Base-by-base conservation (phyloP, 2,797 vertebrate species). In the Eutrigla gurnardus region DNA sequence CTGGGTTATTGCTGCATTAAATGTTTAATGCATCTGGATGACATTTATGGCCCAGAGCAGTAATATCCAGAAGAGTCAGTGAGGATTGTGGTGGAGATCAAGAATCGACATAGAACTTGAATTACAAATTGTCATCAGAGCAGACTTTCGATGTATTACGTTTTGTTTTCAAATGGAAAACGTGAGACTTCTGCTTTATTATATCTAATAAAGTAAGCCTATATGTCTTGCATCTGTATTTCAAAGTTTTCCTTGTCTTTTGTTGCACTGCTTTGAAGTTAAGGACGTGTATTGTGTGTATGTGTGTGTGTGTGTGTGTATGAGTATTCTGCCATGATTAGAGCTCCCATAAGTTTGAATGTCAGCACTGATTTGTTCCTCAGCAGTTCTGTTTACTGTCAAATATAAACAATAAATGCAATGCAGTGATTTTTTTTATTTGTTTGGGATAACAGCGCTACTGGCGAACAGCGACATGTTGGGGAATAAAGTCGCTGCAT, bases 21-120 rank as follows among this genome's bases (percentile, higher is more conserved):
- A 70, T 75, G 65, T 77, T 72, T 72, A 78, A 81, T 77, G 80
- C 70, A 50, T 81, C 53, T 65, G 42, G 60, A 45, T 40, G 49
- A 43, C 4, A 6, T 73, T 76, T 60, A 70, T 72, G 5, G 40
- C 71, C 76, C 5, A 42, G 2, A 67, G 77, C 65, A 2, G 42
- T 47, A 39, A 65, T 57, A 65, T 65, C 59, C 64, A 42, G 49
- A 14, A 0, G 32, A 14, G 50, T 64, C 37, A 4, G 12, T 6
- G 42, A 60, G 43, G 61, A 33, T 4, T n/a, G 46, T 63, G 52
- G 74, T 62, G 33, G 35, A 70, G 49, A 63, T 62, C 18, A 52
- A 45, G 70, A 66, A 35, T 54, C 4, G 9, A 42, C 13, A 0
- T 1, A 35, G 8, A 49, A 46, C 52, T 57, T 15, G 14, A 60